Evolutionary conservation across 2,113 vertebrate genomes (phyloP).

Genomic region (Ondatra zibethicus): DNA sequence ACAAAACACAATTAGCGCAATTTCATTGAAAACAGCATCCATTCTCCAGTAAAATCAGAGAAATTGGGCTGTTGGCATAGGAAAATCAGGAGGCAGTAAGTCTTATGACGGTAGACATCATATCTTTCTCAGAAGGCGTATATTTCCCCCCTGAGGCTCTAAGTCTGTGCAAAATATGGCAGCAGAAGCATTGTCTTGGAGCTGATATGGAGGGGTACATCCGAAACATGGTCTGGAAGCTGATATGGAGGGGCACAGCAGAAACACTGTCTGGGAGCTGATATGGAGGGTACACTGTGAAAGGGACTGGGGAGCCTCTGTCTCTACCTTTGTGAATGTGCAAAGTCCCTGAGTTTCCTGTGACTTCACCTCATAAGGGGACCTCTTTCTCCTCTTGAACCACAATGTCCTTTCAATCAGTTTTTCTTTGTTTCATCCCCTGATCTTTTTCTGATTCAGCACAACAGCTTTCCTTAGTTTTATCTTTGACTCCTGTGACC

Average conservation of each 20-base stretch:
- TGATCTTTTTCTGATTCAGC: not conserved
- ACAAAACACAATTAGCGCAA: not conserved
- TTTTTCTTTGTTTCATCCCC: not conserved
- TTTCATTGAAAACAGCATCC: not conserved
- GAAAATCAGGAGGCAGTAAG: not conserved
- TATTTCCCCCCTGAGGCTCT: not conserved
- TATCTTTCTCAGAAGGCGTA: not conserved
- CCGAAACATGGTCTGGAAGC: too few relatives aligned
- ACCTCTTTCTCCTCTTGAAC: not conserved
- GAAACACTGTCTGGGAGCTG: not conserved
- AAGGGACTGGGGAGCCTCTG: not conserved
- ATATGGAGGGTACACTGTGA: not conserved
- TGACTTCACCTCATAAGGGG: not conserved
- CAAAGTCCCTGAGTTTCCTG: not conserved
- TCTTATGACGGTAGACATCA: not conserved
- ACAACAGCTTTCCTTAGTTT: not conserved
- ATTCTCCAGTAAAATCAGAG: not conserved
- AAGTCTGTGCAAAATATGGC: not conserved
- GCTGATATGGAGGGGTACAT: too few relatives aligned
- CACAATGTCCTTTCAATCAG: not conserved
- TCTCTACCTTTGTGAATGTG: not conserved
- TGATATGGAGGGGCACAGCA: not conserved
- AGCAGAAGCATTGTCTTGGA: too few relatives aligned
- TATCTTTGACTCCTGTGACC: not conserved
- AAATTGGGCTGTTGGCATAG: not conserved